These are phyloP conservation scores for Papilio polytes DNA, from an alignment of 1,140 invertebrate genomes.

Conservation along the genomic window DNA sequence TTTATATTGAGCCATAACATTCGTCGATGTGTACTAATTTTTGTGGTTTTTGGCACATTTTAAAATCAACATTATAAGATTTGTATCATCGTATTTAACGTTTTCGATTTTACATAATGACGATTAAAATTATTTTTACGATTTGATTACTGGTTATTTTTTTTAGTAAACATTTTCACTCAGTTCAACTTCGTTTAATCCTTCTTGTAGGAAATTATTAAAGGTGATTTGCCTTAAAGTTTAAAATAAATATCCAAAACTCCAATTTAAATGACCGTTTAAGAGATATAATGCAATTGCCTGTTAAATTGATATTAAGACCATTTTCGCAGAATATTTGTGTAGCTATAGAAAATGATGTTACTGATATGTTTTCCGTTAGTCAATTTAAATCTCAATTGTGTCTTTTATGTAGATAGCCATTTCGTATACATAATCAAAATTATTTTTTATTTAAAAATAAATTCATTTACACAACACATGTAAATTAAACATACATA, in stretches of 20 bases:
- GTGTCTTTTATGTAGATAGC: slow-evolving; percentile 51
- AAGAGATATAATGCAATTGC: background rate
- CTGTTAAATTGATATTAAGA: background rate
- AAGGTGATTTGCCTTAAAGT: no score
- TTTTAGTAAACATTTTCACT: no score
- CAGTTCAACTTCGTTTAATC: no score
- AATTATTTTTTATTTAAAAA: slow-evolving; percentile 42
- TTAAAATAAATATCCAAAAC: no score
- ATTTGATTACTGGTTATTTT: no score
- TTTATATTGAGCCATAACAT: slow-evolving; percentile 10
- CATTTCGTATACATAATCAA: slow-evolving; percentile 48
- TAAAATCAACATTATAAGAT: background rate
- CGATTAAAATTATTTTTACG: no score
- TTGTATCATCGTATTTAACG: background rate
- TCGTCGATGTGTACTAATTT: background rate
- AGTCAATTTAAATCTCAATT: slow-evolving; percentile 69
- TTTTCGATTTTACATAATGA: no score
- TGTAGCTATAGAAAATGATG: background rate
- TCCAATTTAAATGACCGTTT: no score
- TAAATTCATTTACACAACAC: slow-evolving; percentile 52
- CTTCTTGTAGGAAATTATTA: no score
- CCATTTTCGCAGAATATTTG: slow-evolving; percentile 53
- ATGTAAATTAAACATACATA: slow-evolving; percentile 18
- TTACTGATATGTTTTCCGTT: slow-evolving; percentile 36
- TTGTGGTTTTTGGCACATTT: slow-evolving; percentile 37